Evolutionary conservation across 2,113 vertebrate species (phyloP).

Genomic region (Hylia prasina): DNA sequence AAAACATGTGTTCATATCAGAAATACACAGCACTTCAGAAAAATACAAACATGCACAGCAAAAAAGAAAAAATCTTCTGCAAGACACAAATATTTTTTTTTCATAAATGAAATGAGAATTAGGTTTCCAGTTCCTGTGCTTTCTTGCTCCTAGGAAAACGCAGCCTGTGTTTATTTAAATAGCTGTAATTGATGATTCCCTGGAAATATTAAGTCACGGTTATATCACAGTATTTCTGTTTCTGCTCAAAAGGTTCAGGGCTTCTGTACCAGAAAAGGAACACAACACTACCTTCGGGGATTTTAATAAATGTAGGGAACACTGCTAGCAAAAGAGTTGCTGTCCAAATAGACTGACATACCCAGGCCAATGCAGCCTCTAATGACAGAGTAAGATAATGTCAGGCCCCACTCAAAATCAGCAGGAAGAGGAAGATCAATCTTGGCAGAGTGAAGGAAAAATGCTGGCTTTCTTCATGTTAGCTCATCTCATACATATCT

Average conservation of each 20-base stretch:
- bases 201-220: slow-evolving; percentile 49
- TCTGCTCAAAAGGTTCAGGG: slow-evolving; percentile 70
- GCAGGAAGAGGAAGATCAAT: slow-evolving; percentile 99
- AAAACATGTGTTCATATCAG: neutral
- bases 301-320: slow-evolving; percentile 98
- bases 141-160: slow-evolving; percentile 35
- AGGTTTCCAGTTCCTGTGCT: slow-evolving; percentile 11
- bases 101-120: neutral
- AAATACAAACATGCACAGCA: slow-evolving; percentile 6
- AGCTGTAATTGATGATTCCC: slow-evolving; percentile 42
- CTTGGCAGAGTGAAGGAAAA: slow-evolving; percentile 95
- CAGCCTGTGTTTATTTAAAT: slow-evolving; percentile 58
- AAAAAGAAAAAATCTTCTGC: neutral
- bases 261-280: slow-evolving; percentile 76
- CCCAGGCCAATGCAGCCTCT: slow-evolving; percentile 98
- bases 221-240: slow-evolving; percentile 56
- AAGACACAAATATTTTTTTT: neutral
- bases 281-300: slow-evolving; percentile 84
- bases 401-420: slow-evolving; percentile 99
- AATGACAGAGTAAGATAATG: slow-evolving; percentile 99
- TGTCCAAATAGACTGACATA: slow-evolving; percentile 99
- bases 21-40: neutral
- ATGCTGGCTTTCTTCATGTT: slow-evolving; percentile 90
- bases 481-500: slow-evolving; percentile 97
- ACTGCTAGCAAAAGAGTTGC: slow-evolving; percentile 96